phyloP scores from a whole-genome alignment of 2,113 vertebrate genomes.

The Vulpes vulpes region DNA sequence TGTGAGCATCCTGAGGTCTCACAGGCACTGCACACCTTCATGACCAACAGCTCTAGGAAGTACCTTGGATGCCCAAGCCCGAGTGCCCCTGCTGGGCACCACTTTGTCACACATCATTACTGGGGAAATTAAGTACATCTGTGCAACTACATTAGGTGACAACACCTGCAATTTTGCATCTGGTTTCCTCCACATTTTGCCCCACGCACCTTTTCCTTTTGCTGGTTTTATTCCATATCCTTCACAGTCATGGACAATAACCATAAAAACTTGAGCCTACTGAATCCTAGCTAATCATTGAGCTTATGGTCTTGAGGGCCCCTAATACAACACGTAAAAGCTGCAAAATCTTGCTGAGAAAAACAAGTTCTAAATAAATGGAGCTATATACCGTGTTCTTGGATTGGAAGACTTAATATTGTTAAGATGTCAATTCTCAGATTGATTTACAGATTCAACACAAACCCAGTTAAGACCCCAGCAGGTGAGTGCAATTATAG shows the following conservation, averaged over 20 bases:
- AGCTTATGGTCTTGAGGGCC: not conserved
- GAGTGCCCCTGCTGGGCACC: not conserved
- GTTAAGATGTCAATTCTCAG: not conserved
- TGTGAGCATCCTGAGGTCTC: not conserved
- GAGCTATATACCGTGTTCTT: not conserved
- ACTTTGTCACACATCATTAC: not conserved
- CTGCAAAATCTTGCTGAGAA: not conserved
- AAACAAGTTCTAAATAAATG: not conserved
- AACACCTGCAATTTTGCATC: too few relatives aligned
- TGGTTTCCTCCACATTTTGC: not conserved
- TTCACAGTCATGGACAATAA: not conserved
- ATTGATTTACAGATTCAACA: not conserved
- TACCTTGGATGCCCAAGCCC: too few relatives aligned
- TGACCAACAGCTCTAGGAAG: not conserved
- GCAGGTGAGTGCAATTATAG: not conserved
- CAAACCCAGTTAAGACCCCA: not conserved
- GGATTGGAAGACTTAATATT: not conserved
- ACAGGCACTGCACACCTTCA: accelerated
- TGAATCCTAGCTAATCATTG: not conserved
- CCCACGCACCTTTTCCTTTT: not conserved
- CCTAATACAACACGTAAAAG: not conserved
- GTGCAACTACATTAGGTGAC: not conserved
- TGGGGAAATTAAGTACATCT: not conserved
- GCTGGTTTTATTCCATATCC: not conserved
- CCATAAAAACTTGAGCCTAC: not conserved